Evolutionary conservation across 2,888 invertebrate genomes (phyloP).

Genomic region (Gibbula magus): DNA sequence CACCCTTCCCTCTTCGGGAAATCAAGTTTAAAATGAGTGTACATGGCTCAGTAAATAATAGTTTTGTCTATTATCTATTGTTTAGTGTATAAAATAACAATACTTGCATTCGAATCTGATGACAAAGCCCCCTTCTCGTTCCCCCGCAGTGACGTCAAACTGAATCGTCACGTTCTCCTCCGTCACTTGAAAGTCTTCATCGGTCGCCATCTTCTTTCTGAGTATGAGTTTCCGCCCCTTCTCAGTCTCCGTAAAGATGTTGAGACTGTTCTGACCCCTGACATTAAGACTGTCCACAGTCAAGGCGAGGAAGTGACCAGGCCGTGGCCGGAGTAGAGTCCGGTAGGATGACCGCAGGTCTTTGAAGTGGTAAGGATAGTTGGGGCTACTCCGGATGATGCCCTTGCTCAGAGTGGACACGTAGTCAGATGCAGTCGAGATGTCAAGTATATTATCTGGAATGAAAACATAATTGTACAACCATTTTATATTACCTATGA

Average conservation of each 20-base stretch:
- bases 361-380: not conserved
- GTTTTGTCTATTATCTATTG: not conserved
- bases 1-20: too few species aligned
- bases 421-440: not conserved
- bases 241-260: not conserved
- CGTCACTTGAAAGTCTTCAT: not conserved
- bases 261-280: not conserved
- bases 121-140: not conserved
- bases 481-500: too few species aligned
- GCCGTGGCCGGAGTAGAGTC: not conserved
- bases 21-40: too few species aligned
- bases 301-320: constrained; percentile 15
- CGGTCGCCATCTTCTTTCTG: not conserved
- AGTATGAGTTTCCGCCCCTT: not conserved
- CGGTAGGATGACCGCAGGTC: not conserved
- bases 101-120: constrained; percentile 31
- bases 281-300: constrained; percentile 14
- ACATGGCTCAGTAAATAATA: too few species aligned
- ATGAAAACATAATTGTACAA: not conserved
- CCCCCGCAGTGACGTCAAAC: constrained; percentile 28
- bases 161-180: not conserved
- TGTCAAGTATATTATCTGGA: constrained; percentile 27
- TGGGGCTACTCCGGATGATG: constrained; percentile 15
- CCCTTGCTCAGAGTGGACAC: not conserved
- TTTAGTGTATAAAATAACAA: not conserved